Conservation (phyloP, 2,113 vertebrate genomes). For the Merops nubicus region DNA sequence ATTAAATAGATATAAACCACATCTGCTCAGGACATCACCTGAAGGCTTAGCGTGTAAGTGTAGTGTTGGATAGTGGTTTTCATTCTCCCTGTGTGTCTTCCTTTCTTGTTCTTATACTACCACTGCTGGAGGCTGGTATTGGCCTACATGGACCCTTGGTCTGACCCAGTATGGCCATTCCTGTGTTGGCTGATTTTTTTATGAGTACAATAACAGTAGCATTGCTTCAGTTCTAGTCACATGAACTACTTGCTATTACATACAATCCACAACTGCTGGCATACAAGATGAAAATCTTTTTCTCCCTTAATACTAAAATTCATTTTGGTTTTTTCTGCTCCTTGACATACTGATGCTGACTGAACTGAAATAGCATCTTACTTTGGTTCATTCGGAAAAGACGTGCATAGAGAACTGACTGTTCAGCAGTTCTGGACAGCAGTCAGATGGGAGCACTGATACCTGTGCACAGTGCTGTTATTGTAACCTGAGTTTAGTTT, state of each 20-base stretch:
- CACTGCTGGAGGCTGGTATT: not conserved
- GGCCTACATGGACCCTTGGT: not conserved
- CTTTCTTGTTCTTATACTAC: not conserved
- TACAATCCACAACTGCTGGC: not conserved
- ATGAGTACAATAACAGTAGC: not conserved
- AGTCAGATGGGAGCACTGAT: not conserved
- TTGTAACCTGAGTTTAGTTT: not conserved
- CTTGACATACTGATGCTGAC: not conserved
- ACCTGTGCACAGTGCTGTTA: not conserved
- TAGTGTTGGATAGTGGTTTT: not conserved
- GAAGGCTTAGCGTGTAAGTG: not conserved
- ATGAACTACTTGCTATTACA: not conserved
- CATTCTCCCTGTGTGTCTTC: not conserved
- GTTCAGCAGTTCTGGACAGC: not conserved
- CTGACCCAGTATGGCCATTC: not conserved
- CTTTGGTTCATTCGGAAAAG: not conserved
- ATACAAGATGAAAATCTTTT: not conserved
- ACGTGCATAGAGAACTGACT: not conserved
- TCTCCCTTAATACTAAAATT: not conserved
- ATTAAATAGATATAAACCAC: not conserved
- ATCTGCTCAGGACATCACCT: not conserved
- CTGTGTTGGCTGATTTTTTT: not conserved
- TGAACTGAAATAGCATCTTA: not conserved
- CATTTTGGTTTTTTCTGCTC: not conserved
- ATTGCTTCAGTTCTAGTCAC: not conserved